Conservation (phyloP, 2,888 invertebrate genomes). For the Rotaria socialis region DNA sequence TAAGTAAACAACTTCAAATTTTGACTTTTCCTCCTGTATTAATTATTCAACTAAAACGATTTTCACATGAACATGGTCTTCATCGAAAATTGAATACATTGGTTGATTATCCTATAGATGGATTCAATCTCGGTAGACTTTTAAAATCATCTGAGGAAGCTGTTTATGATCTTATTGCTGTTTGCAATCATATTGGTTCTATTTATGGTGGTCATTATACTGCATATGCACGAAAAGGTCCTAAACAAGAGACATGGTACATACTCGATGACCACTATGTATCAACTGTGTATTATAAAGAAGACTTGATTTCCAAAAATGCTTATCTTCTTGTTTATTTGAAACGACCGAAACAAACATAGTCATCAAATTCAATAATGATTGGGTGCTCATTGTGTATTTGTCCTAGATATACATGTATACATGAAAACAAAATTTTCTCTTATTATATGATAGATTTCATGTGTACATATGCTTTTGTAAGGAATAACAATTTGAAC, state of each 20-base stretch:
- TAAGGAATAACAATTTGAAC: too few species aligned
- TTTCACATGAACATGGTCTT: not conserved
- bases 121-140: not conserved
- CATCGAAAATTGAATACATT: not conserved
- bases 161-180: not conserved
- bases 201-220: not conserved
- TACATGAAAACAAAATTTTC: too few species aligned
- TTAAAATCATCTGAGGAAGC: not conserved
- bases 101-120: not conserved
- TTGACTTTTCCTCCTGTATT: not conserved
- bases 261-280: not conserved
- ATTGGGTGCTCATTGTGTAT: too few species aligned
- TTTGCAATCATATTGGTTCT: not conserved
- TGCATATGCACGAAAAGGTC: not conserved
- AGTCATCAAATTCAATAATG: too few species aligned
- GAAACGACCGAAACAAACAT: not conserved
- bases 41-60: not conserved
- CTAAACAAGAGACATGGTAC: not conserved
- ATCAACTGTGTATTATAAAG: not conserved
- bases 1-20: not conserved
- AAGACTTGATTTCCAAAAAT: not conserved
- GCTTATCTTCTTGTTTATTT: not conserved
- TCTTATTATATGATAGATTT: too few species aligned
- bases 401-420: too few species aligned
- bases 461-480: too few species aligned